These are phyloP conservation scores for Simalia tracyae DNA, from an alignment of 2,797 vertebrate genomes.

Conservation along the genomic window DNA sequence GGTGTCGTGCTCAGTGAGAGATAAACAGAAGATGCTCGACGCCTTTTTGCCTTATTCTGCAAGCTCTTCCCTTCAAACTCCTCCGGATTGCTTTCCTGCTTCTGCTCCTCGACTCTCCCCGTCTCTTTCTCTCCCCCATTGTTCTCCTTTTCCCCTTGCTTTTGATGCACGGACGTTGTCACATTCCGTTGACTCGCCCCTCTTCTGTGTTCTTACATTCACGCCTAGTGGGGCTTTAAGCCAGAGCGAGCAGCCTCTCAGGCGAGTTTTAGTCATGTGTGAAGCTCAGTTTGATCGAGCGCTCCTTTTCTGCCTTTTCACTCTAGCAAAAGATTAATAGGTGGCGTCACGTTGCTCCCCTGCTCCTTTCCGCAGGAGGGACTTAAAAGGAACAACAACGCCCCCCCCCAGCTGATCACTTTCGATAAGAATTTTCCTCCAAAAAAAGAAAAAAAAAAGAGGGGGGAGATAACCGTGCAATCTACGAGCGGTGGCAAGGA, in stretches of 20 bases:
- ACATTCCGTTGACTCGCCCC: conserved; percentile 80
- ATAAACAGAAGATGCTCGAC: conserved; percentile 78
- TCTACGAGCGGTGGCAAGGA: conserved; percentile 73
- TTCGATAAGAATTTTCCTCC: conserved; percentile 72
- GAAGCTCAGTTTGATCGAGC: conserved; percentile 90
- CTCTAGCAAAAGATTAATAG: conserved; percentile 89
- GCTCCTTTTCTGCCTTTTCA: conserved; percentile 84
- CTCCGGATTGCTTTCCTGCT: conserved; percentile 56
- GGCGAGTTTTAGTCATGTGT: conserved; percentile 93
- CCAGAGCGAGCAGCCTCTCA: conserved; percentile 83
- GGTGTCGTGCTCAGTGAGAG: conserved; percentile 71
- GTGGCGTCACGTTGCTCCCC: conserved; percentile 80
- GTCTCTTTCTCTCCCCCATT: conserved; percentile 67
- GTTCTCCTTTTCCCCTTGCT: conserved; percentile 72
- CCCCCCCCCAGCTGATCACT: conserved; percentile 68
- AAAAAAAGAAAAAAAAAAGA: conserved; percentile 23
- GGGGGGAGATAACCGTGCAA: conserved; percentile 57
- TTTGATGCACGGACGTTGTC: conserved; percentile 80
- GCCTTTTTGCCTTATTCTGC: conserved; percentile 74
- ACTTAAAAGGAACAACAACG: conserved; percentile 77
- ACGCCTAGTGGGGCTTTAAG: conserved; percentile 79
- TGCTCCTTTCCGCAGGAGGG: conserved; percentile 79
- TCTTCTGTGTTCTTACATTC: conserved; percentile 77
- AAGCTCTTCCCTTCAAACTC: conserved; percentile 67
- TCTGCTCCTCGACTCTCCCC: conserved; percentile 44